Conservation (phyloP, 2,113 vertebrate species). For the Calidris pugnax region DNA sequence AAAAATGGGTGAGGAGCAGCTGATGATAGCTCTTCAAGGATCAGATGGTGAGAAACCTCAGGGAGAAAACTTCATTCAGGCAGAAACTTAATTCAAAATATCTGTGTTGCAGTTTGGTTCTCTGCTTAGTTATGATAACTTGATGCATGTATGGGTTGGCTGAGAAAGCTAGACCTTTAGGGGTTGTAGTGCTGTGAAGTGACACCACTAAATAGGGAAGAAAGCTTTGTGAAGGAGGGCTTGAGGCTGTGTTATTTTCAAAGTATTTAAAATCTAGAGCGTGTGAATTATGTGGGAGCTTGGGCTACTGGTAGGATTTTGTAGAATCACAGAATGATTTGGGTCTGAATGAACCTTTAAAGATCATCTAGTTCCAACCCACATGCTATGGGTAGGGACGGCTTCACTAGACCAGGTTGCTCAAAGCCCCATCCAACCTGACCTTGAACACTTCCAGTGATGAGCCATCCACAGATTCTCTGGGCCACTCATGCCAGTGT, state of each 20-base stretch:
- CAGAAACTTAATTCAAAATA: not conserved
- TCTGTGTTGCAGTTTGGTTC: not conserved
- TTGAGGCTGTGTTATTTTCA: not conserved
- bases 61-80: no score
- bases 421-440: not conserved
- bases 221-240: not conserved
- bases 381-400: not conserved
- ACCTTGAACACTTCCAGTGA: not conserved
- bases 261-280: not conserved
- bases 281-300: not conserved
- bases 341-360: not conserved
- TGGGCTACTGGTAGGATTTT: not conserved
- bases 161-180: not conserved
- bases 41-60: no score
- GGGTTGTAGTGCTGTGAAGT: not conserved
- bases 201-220: not conserved
- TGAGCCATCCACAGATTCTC: not conserved
- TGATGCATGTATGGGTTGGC: fast-evolving
- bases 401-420: not conserved
- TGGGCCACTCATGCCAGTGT: not conserved
- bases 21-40: not conserved
- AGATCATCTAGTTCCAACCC: not conserved
- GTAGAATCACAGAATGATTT: not conserved
- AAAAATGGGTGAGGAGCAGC: not conserved
- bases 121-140: not conserved